Percentiles rank a stretch among this genome's conserved stretches.
These are phyloP conservation scores for Sabellastarte sp. DNA, from an alignment of 2,888 invertebrate species.

Conservation along the genomic window DNA sequence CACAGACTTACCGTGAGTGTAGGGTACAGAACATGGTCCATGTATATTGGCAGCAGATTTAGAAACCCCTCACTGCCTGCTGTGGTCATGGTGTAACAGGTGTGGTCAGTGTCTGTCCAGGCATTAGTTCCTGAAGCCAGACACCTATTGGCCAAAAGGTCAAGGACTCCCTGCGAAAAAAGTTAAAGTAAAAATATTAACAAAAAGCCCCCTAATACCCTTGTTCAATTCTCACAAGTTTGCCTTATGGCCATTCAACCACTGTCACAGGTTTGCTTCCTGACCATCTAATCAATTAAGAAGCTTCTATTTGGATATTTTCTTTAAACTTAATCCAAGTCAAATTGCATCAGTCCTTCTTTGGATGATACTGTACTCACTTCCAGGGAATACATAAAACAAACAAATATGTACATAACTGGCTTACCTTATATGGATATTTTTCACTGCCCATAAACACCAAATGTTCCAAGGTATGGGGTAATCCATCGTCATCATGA, in stretches of 20 bases:
- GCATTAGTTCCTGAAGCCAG: conserved; percentile 91
- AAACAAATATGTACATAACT: too few species aligned
- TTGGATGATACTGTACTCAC: too few species aligned
- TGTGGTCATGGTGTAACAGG: conserved; percentile 85
- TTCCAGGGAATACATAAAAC: too few species aligned
- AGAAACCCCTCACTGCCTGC: conserved; percentile 85
- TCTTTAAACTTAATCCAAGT: too few species aligned
- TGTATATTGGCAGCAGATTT: conserved; percentile 82
- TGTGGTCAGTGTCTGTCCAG: conserved; percentile 82
- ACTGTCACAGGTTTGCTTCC: too few species aligned
- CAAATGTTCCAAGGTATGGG: conserved; percentile 89
- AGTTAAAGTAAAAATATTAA: too few species aligned
- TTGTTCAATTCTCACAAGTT: too few species aligned
- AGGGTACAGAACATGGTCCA: conserved; percentile 86
- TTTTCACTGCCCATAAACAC: conserved; percentile 86
- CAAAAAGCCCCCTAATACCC: too few species aligned
- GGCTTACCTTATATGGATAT: conserved; percentile 74
- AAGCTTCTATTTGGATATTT: too few species aligned
- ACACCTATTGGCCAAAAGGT: conserved; percentile 84
- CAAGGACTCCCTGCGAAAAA: conserved; percentile 74
- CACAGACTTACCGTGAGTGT: conserved; percentile 69
- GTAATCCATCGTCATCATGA: conserved; percentile 86
- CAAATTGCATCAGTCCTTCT: too few species aligned
- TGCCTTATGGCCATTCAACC: too few species aligned
- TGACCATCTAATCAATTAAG: too few species aligned